Evolutionary conservation across 2,888 invertebrate genomes (phyloP), one percentile per base, ranked within the genome.

Genomic region (Hipparchia semele): DNA sequence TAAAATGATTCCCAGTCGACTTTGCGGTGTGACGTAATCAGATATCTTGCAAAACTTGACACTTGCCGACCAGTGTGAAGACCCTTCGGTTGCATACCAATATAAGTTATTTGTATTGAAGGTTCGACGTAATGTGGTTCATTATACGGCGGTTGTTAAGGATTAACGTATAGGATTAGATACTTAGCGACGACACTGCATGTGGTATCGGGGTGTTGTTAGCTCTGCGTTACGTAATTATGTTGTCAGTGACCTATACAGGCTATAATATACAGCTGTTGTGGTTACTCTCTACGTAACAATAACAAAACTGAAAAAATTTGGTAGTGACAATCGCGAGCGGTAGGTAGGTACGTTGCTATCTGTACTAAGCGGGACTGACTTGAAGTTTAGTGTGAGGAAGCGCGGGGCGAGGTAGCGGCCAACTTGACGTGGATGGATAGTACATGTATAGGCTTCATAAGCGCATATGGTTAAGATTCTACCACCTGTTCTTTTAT

Each of bases 151-250:
- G 77, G 78, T 65, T 70, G 54, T 65, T n/a, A 64, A 68, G 73
- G 72, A 75, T 73, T 75, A 76, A 75, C 75, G 78, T 78, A 78
- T 78, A 76, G 75, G 76, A 77, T 78, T 78, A 23, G 23, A 23
- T 23, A 78, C 76, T 73, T 73, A 53, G 71, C 73, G 73, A 75
- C 73, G 73, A 70, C 78, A 73, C 76, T 75, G 58, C 3, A 12
- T 76, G 78, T 71, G 78, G 78, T 78, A 76, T 76, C 75, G 75
- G 75, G 67, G 73, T 76, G 76, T 76, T 75, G 71, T 71, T 66
- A 71, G 72, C 71, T 61, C 68, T 56, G 73, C 65, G 69, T 75
- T 73, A 75, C 73, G 71, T 73, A 73, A 73, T 70, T 56, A 62
- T 62, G 49, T 62, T 49, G 62, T 62, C 62, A 62, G 12, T 13